Base-by-base conservation (phyloP, 2,113 vertebrate genomes). In the Rafetus swinhoei region DNA sequence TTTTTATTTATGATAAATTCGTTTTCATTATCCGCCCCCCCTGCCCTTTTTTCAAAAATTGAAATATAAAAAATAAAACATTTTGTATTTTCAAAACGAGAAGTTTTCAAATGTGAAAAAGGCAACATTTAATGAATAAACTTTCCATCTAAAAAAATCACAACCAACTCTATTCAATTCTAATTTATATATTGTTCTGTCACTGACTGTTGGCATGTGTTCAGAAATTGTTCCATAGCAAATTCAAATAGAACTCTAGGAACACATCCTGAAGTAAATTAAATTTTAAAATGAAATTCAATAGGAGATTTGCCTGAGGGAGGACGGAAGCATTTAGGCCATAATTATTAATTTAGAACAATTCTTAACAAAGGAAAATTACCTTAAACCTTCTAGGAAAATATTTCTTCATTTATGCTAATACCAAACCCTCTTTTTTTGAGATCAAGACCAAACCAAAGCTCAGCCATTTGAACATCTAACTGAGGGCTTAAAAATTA, bases 291-390 rank as follows among this genome's bases (percentile, higher is more conserved):
- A 82, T 4, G 22, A 55, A 85, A 0, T 1, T 60, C 86, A 52
- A 50, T 24, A 35, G 27, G 69, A 45, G 45, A 79, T 39, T 72
- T 80, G 52, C 24, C 62, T 79, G n/a, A 16, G 29, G 0, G 0
- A 88, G 50, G 10, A 39, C 59, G 0, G 0, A 0, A 0, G 50
- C 1, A 0, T 53, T 86, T 0, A 0, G 29, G 6, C 5, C 25
- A 39, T 57, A 82, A 56, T 82, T 82, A 82, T 82, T 82, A 0
- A 24, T 80, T 86, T 21, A 0, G 74, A 55, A 32, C 25, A 55
- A 2, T 29, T 87, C 77, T 52, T 5, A 35, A 57, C 60, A 93
- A 92, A 15, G 14, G 24, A 90, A 27, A 88, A 85, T 53, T 85
- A 85, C 85, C 86, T 7, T 10, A 81, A 14, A 1, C 22, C 45